Conservation (phyloP, 2,888 invertebrate genomes). For the Venusia cambrica region DNA sequence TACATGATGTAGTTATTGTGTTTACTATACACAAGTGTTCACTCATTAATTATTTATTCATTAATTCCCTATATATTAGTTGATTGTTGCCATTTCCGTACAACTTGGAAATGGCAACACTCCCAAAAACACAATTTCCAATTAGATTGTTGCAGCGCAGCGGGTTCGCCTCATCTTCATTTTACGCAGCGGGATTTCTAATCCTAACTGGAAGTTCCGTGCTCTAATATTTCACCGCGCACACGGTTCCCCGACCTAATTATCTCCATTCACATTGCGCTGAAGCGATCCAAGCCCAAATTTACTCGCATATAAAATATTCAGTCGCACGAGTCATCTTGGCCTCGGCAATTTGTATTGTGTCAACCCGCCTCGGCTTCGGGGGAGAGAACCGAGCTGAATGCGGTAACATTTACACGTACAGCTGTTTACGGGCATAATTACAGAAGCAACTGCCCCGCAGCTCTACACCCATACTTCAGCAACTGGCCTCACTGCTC, state of each 20-base stretch:
- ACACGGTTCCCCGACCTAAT: slow-evolving; percentile 27
- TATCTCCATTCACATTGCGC: slow-evolving; percentile 27
- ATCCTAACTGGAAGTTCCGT: slow-evolving; percentile 16
- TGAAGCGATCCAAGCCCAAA: slow-evolving; percentile 27
- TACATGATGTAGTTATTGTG: too few species aligned
- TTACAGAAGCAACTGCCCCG: slow-evolving; percentile 48
- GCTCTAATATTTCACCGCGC: slow-evolving; percentile 14
- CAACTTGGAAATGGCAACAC: too few species aligned
- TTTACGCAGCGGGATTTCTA: slow-evolving; percentile 14
- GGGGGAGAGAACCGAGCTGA: slow-evolving; percentile 35
- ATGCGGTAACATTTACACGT: slow-evolving; percentile 41
- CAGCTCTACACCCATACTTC: too few species aligned
- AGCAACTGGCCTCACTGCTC: too few species aligned
- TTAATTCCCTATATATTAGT: too few species aligned
- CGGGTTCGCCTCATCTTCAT: slow-evolving; percentile 11
- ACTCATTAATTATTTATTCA: too few species aligned
- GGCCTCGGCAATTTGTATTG: slow-evolving; percentile 37
- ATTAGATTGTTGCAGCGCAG: slow-evolving; percentile 5
- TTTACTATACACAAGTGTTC: too few species aligned
- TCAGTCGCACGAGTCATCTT: slow-evolving; percentile 34
- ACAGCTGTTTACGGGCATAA: slow-evolving; percentile 35
- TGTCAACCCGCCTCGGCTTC: slow-evolving; percentile 33
- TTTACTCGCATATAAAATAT: slow-evolving; percentile 32
- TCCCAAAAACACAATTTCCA: slow-evolving; percentile 10
- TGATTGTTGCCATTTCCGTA: too few species aligned